phyloP scores from a whole-genome alignment of 2,113 vertebrate genomes.

The Cheilinus undulatus region DNA sequence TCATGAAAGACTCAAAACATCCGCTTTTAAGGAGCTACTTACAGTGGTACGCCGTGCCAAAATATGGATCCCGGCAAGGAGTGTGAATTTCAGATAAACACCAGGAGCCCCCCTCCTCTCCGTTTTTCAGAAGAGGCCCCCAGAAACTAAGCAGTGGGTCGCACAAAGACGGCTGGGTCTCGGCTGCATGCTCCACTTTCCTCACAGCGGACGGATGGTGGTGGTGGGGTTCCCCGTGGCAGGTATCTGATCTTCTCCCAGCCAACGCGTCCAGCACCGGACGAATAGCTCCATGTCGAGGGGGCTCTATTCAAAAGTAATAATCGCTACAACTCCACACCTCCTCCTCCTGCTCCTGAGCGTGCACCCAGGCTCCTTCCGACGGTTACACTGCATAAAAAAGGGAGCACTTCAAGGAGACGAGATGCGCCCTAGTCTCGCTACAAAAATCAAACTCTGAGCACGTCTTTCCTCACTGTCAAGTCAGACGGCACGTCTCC shows the following conservation, averaged over 20 bases:
- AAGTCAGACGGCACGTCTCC: constrained; percentile 45
- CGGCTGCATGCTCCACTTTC: constrained; percentile 74
- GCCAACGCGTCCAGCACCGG: constrained; percentile 60
- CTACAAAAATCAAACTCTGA: constrained; percentile 56
- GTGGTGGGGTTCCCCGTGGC: constrained; percentile 48
- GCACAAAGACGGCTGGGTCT: constrained; percentile 75
- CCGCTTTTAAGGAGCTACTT: constrained; percentile 68
- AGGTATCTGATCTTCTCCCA: constrained; percentile 56
- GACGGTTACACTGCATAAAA: constrained; percentile 56
- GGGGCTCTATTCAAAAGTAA: constrained; percentile 66
- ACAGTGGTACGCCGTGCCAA: constrained; percentile 64
- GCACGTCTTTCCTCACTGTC: constrained; percentile 29
- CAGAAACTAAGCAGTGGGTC: constrained; percentile 72
- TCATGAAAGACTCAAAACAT: constrained; percentile 50
- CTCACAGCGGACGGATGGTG: constrained; percentile 57
- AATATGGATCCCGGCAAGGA: constrained; percentile 67
- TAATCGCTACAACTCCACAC: constrained; percentile 44
- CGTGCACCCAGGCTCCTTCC: constrained; percentile 60
- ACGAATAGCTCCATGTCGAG: constrained; percentile 74
- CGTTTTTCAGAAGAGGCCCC: constrained; percentile 67
- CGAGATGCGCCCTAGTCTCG: constrained; percentile 66
- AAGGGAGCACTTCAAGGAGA: constrained; percentile 74
- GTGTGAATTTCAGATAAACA: constrained; percentile 65
- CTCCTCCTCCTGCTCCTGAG: constrained; percentile 12
- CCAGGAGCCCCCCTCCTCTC: constrained; percentile 43